A percentile compares a stretch with the other conserved stretches of the same genome.
Conservation (phyloP, 2,113 vertebrate species). For the Scortum barcoo region DNA sequence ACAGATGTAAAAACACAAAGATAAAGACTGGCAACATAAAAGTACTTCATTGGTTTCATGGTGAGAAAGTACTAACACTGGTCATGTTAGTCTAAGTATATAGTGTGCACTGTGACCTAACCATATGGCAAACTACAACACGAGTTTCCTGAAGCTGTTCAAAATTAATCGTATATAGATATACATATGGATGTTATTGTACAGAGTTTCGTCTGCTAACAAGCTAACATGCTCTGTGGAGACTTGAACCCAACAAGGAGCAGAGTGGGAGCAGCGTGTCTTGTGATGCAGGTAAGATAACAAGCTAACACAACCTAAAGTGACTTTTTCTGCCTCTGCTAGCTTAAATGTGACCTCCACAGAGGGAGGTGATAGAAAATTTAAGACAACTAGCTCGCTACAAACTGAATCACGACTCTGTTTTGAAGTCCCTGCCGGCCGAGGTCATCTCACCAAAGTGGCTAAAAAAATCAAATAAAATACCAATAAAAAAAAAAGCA, state of each 20-base stretch:
- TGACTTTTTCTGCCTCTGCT: background rate
- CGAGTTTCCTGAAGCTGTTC: background rate
- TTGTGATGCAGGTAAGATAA: slow-evolving; percentile 23
- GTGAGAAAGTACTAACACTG: background rate
- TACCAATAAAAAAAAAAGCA: too few species aligned
- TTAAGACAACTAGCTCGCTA: background rate
- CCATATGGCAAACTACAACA: slow-evolving; percentile 22
- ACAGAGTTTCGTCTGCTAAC: background rate
- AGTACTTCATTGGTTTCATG: background rate
- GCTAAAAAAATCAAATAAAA: too few species aligned
- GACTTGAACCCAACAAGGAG: background rate
- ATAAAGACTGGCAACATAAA: background rate
- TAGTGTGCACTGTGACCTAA: background rate
- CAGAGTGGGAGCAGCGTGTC: slow-evolving; percentile 39
- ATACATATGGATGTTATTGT: background rate
- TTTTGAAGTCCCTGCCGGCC: slow-evolving; percentile 29
- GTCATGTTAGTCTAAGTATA: background rate
- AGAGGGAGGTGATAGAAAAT: background rate
- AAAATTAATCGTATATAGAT: too few species aligned
- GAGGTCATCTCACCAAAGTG: slow-evolving; percentile 25
- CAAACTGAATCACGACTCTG: background rate
- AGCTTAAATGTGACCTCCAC: background rate
- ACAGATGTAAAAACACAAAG: background rate
- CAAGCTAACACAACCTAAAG: background rate
- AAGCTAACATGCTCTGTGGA: background rate